A percentile compares a stretch with the other conserved stretches of the same genome.
phyloP scores from a whole-genome alignment of 2,888 invertebrate genomes.

The Hirtodrosophila histrioides region DNA sequence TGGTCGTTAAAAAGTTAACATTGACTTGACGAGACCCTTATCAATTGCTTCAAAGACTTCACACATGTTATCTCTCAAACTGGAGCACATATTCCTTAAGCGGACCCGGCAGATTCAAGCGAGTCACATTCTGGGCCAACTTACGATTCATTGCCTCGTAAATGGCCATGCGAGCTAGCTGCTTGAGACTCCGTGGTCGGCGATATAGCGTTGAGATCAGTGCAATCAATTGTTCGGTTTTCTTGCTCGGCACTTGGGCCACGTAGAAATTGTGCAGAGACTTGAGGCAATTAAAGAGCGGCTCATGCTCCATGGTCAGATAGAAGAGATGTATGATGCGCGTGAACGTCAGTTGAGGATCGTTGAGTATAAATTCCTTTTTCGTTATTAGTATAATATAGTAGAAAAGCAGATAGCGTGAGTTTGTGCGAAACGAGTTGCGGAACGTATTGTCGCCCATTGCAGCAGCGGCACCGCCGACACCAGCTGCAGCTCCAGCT shows the following conservation, averaged over 20 bases:
- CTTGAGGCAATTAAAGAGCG: conserved; percentile 89
- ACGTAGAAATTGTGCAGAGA: conserved; percentile 88
- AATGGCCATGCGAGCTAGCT: conserved; percentile 89
- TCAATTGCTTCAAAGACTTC: background rate
- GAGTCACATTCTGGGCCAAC: conserved; percentile 88
- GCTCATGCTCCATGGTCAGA: conserved; percentile 88
- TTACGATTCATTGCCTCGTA: conserved; percentile 88
- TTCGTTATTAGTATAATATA: conserved; percentile 89
- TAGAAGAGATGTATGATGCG: conserved; percentile 88
- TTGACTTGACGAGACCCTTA: conserved; percentile 36
- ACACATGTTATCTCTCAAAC: conserved; percentile 86
- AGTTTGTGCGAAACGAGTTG: conserved; percentile 84
- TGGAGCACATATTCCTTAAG: conserved; percentile 89
- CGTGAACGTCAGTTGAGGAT: conserved; percentile 87
- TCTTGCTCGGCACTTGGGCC: conserved; percentile 87
- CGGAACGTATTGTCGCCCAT: conserved; percentile 82
- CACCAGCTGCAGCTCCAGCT: conserved; percentile 24
- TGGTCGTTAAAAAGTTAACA: conserved; percentile 58
- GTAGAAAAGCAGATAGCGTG: conserved; percentile 87
- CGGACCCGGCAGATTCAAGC: conserved; percentile 88
- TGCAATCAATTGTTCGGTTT: conserved; percentile 87
- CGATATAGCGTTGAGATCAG: conserved; percentile 88
- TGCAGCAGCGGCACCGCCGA: conserved; percentile 45
- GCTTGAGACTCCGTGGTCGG: conserved; percentile 89
- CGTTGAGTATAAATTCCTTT: conserved; percentile 87